A percentile compares a stretch with the other conserved stretches of the same genome.
phyloP scores from a whole-genome alignment of 2,888 invertebrate species.

The Tanaodytes sp. region DNA sequence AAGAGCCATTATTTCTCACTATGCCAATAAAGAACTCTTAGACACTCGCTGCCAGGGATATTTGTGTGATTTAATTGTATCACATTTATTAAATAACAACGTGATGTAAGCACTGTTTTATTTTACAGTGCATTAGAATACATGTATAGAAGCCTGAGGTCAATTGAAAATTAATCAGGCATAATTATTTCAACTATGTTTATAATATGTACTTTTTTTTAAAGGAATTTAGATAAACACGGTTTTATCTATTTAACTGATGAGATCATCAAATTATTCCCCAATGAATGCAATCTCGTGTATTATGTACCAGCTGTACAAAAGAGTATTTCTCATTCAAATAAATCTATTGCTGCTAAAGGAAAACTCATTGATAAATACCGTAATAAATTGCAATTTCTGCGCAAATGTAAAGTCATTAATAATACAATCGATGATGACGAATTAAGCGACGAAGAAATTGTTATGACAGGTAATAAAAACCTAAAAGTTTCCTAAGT shows the following conservation, averaged over 20 bases:
- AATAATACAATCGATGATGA: no score
- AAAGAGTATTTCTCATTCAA: neutral
- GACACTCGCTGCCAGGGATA: conserved; percentile 4
- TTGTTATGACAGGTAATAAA: no score
- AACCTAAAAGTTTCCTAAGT: no score
- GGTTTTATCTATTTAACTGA: conserved; percentile 1
- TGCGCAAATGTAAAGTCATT: conserved; percentile 3
- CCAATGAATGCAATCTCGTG: conserved; percentile 8
- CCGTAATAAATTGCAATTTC: conserved; percentile 21
- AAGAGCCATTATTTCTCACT: no score
- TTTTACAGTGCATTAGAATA: no score
- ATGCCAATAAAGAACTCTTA: no score
- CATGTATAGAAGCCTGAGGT: no score
- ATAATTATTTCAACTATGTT: neutral
- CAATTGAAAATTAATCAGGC: no score
- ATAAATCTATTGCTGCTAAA: conserved; percentile 15
- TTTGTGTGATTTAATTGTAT: conserved; percentile 2
- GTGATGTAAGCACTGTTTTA: neutral
- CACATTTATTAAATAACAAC: conserved; percentile 6
- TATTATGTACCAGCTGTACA: conserved; percentile 19
- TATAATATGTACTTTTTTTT: conserved; percentile 2
- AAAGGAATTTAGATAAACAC: neutral
- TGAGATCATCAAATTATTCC: conserved; percentile 18
- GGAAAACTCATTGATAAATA: conserved; percentile 26
- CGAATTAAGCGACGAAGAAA: no score